phyloP scores from a whole-genome alignment of 2,797 vertebrate genomes.

The Enteromius thamalakanensis region DNA sequence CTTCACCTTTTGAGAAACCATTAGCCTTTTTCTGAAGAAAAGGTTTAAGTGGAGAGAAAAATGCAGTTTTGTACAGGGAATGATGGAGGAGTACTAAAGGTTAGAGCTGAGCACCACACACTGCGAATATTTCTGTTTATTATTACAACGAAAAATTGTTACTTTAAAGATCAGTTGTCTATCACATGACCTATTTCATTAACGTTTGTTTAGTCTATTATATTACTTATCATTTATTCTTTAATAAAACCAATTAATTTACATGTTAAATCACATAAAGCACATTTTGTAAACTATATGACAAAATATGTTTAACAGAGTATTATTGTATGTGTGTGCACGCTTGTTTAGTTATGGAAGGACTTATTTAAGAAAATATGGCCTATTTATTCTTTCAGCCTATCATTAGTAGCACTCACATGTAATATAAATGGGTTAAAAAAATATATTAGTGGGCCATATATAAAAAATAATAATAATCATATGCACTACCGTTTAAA shows the following conservation, averaged over 20 bases:
- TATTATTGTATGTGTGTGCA: neutral
- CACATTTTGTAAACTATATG: neutral
- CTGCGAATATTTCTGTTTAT: slow-evolving; percentile 33
- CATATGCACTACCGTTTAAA: neutral
- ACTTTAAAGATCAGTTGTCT: neutral
- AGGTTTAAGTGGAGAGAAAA: slow-evolving; percentile 36
- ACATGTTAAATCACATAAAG: neutral
- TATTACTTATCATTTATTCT: neutral
- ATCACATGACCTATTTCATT: neutral
- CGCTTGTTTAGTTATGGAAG: slow-evolving; percentile 16
- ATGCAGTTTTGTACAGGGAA: slow-evolving; percentile 69
- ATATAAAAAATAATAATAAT: slow-evolving; percentile 17
- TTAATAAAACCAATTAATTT: neutral
- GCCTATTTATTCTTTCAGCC: slow-evolving; percentile 12
- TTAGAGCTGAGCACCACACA: slow-evolving; percentile 71
- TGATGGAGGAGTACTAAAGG: slow-evolving; percentile 78
- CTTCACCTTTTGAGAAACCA: slow-evolving; percentile 17
- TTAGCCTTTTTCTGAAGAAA: slow-evolving; percentile 45
- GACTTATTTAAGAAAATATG: slow-evolving; percentile 11
- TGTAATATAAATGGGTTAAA: slow-evolving; percentile 11
- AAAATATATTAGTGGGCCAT: slow-evolving; percentile 29
- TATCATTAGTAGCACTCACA: slow-evolving; percentile 21
- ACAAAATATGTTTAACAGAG: neutral
- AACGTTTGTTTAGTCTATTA: neutral
- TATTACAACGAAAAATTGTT: slow-evolving; percentile 3